Percentiles rank a stretch among this genome's conserved stretches.
phyloP scores from a whole-genome alignment of 2,113 vertebrate genomes.

The Phalacrocorax brasilianus region DNA sequence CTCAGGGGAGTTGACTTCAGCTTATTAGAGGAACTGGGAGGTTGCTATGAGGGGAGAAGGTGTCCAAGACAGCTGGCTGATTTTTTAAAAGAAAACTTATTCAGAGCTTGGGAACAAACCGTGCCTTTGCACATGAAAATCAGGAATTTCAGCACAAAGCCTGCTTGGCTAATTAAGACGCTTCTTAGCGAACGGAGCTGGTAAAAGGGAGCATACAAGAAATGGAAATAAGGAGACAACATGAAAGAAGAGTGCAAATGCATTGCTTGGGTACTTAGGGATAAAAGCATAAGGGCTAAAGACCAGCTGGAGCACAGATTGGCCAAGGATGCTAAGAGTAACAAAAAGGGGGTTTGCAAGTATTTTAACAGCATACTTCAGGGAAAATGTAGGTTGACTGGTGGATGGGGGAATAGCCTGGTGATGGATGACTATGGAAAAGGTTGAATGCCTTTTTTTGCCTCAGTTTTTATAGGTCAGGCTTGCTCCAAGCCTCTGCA shows the following conservation, averaged over 20 bases:
- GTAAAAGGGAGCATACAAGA: conserved; percentile 46
- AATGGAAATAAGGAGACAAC: conserved; percentile 56
- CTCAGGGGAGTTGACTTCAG: neutral
- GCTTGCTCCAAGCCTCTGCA: neutral
- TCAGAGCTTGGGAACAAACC: conserved; percentile 51
- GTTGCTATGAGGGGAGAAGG: neutral
- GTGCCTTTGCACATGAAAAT: conserved; percentile 31
- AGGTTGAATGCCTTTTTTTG: neutral
- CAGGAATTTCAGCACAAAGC: conserved; percentile 51
- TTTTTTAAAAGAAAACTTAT: neutral
- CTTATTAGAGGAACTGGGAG: neutral
- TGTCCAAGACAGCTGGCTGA: neutral
- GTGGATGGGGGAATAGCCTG: neutral
- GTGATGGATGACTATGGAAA: neutral
- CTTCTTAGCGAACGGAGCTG: conserved; percentile 6
- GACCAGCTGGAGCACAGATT: conserved; percentile 26
- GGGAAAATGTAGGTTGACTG: neutral
- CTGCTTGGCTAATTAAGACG: conserved; percentile 47
- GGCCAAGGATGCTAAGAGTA: neutral
- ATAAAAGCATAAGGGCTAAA: conserved; percentile 1
- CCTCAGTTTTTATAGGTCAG: neutral
- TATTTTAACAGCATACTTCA: neutral
- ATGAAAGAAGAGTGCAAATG: conserved; percentile 8
- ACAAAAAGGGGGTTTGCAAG: neutral
- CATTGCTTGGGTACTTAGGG: neutral